Base-by-base conservation (phyloP, 2,797 vertebrate genomes). In the Amniataba percoides region DNA sequence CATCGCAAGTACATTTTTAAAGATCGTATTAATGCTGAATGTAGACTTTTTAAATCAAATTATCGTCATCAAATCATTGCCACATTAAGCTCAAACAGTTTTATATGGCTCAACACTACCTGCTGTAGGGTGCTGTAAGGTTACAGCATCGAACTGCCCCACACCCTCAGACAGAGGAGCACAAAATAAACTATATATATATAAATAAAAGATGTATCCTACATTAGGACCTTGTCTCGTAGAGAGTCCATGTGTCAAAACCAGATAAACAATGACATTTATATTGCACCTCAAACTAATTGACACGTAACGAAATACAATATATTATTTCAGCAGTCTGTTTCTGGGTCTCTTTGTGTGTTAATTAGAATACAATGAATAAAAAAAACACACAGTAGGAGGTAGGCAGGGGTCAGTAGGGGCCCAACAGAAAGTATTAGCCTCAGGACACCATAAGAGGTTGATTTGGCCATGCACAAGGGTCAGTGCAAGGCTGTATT, bases 1-100 rank as follows among this genome's bases (percentile, higher is more conserved):
- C 23, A 27, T 42, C 51, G 43, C 21, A 42, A 7, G 19, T 23
- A 13, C 12, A 56, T 45, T 56, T 55, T 23, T 58, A 58, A 70
- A 42, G 40, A 7, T 25, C 4, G 48, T 56, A 62, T 67, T 39
- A 34, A 68, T 25, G 13, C 42, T 56, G 21, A 23, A 78, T 65
- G 11, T n/a, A 16, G 7, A 15, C 34, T n/a, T 68, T 56, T 72
- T 4, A 27, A 27, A 27, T 27, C 27, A 2, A 27, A 27, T 27
- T 27, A 27, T 27, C 27, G 27, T 23, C 59, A 66, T 71, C 34
- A 55, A 23, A 56, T 64, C 51, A 59, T 52, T 15, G 46, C 19
- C 21, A 14, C 39, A 25, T 57, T 16, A n/a, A 5, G 36, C n/a
- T 23, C 51, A 8, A 40, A 55, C 2, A 5, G 1, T 43, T 62